Conservation (phyloP, 2,888 invertebrate genomes). For the Uropetala carovei region DNA sequence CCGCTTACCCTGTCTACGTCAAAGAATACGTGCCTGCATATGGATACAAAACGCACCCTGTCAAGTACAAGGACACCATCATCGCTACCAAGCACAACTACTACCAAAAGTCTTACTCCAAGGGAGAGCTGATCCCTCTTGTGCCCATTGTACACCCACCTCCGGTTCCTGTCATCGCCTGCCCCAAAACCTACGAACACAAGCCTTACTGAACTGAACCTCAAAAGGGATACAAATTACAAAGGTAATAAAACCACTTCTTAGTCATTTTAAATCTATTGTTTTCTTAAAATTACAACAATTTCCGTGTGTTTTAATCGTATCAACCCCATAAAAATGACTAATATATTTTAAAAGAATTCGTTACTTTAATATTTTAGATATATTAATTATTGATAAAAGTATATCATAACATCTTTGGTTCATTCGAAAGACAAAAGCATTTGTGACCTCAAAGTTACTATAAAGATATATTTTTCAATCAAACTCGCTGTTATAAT, state of each 20-base stretch:
- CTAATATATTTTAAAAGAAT: too few relatives aligned
- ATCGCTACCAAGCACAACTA: slow-evolving; percentile 48
- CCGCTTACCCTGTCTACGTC: background rate
- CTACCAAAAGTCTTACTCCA: slow-evolving; percentile 38
- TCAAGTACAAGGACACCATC: slow-evolving; percentile 45
- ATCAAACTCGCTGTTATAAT: too few relatives aligned
- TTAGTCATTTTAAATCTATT: background rate
- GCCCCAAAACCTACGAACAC: slow-evolving; percentile 8
- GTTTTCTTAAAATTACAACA: background rate
- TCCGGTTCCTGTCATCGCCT: slow-evolving; percentile 43
- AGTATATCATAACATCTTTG: too few relatives aligned
- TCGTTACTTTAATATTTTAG: too few relatives aligned
- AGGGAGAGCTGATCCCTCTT: background rate
- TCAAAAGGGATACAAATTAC: background rate
- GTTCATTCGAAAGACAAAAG: too few relatives aligned
- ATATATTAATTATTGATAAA: too few relatives aligned
- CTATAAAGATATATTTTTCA: too few relatives aligned
- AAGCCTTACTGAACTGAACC: background rate
- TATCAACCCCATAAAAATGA: too few relatives aligned
- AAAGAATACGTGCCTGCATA: background rate
- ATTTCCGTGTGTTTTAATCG: background rate
- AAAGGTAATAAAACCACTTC: background rate
- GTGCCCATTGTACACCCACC: background rate
- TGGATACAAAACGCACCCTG: slow-evolving; percentile 9
- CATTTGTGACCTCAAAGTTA: too few relatives aligned